phyloP scores from a whole-genome alignment of 2,113 vertebrate genomes.

The Leucoraja erinaceus region DNA sequence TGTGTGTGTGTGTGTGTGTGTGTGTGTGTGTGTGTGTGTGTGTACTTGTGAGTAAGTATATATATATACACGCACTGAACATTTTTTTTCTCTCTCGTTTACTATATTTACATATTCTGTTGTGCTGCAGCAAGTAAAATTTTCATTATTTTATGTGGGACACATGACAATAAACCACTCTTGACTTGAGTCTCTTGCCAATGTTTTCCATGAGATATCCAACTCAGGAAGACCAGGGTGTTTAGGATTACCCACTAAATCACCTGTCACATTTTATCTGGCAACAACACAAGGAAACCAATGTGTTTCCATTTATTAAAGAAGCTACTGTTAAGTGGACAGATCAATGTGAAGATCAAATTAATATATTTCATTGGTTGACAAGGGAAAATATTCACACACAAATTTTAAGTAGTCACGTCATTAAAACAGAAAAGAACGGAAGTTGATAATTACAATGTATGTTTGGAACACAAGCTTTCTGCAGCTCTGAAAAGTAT shows the following conservation, averaged over 20 bases:
- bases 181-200: too few species aligned
- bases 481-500: background rate
- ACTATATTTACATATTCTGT: too few species aligned
- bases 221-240: too few species aligned
- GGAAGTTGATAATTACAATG: background rate
- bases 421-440: background rate
- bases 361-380: background rate
- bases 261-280: background rate
- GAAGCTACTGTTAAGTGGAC: background rate
- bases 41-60: too few species aligned
- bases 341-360: background rate
- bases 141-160: too few species aligned
- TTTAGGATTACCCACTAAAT: background rate
- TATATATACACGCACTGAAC: too few species aligned
- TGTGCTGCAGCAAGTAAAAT: too few species aligned
- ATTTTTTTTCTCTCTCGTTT: too few species aligned
- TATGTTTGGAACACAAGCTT: background rate
- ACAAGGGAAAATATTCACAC: background rate
- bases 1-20: too few species aligned
- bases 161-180: too few species aligned
- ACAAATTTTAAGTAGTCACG: background rate
- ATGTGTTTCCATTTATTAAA: background rate
- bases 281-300: background rate
- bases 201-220: background rate
- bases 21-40: too few species aligned